A percentile compares a stretch with the other conserved stretches of the same genome.
Evolutionary conservation across 2,797 vertebrate genomes (phyloP).

Genomic region (Sebastes flavidus): DNA sequence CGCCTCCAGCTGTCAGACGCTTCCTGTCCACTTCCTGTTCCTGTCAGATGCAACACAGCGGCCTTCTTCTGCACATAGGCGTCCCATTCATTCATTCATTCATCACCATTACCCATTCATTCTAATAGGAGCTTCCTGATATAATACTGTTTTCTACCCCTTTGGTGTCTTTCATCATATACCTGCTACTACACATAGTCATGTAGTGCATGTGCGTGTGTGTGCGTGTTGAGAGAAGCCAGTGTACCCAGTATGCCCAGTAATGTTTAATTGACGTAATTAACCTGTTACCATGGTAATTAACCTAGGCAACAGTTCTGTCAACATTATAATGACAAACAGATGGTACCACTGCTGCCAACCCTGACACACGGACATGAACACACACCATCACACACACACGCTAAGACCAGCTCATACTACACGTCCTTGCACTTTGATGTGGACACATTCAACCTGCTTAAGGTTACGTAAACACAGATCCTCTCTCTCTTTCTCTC

Average conservation of each 20-base stretch:
- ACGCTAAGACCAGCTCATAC: neutral
- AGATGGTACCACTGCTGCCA: slow-evolving; percentile 69
- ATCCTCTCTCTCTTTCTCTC: neutral
- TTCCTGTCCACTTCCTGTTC: slow-evolving; percentile 73
- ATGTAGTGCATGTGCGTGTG: neutral
- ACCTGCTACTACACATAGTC: slow-evolving; percentile 18
- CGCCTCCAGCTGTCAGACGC: slow-evolving; percentile 64
- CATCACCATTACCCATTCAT: slow-evolving; percentile 44
- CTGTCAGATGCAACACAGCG: slow-evolving; percentile 69
- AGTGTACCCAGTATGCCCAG: slow-evolving; percentile 61
- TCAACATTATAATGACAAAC: slow-evolving; percentile 76
- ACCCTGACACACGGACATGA: slow-evolving; percentile 42
- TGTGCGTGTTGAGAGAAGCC: slow-evolving; percentile 43
- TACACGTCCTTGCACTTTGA: slow-evolving; percentile 33
- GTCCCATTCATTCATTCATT: slow-evolving; percentile 69
- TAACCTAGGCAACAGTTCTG: slow-evolving; percentile 74
- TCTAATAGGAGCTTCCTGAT: slow-evolving; percentile 60
- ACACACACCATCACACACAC: slow-evolving; percentile 12
- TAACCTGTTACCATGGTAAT: slow-evolving; percentile 78
- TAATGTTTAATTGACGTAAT: slow-evolving; percentile 76
- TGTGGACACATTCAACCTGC: slow-evolving; percentile 1
- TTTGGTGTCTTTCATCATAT: slow-evolving; percentile 53
- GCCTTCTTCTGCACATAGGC: slow-evolving; percentile 48
- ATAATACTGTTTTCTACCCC: slow-evolving; percentile 3
- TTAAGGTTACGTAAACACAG: neutral